A percentile compares a stretch with the other conserved stretches of the same genome.
These are phyloP conservation scores for Loripinus fragilis DNA, from an alignment of 2,888 invertebrate species.

Conservation along the genomic window DNA sequence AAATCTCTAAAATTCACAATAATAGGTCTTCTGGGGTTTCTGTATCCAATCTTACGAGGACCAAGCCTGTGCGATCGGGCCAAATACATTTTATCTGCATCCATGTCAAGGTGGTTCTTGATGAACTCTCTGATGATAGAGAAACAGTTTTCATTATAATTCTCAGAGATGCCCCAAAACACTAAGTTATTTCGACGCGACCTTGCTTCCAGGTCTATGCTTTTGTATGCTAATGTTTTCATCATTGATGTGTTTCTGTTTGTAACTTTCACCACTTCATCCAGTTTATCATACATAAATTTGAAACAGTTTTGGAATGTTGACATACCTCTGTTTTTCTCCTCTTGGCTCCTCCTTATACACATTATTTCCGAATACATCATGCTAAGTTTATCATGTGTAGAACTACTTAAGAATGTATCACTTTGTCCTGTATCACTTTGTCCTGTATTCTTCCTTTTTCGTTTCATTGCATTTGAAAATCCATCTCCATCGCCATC, in stretches of 20 bases:
- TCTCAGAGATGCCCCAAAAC: neutral
- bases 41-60: neutral
- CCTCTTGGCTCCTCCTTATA: too few relatives aligned
- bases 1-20: constrained; percentile 9
- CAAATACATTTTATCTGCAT: neutral
- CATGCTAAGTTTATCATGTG: too few relatives aligned
- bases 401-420: too few relatives aligned
- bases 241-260: neutral
- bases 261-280: neutral
- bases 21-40: neutral
- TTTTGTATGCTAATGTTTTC: neutral
- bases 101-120: neutral
- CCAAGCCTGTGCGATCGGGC: neutral
- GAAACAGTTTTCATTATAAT: neutral
- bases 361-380: too few relatives aligned
- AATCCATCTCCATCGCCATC: too few relatives aligned
- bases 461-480: too few relatives aligned
- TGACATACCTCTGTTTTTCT: too few relatives aligned
- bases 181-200: neutral
- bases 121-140: neutral
- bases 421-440: neutral
- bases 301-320: too few relatives aligned
- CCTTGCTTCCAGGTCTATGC: neutral
- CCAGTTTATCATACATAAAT: neutral
- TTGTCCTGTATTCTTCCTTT: too few relatives aligned